Evolutionary conservation across 2,797 vertebrate genomes (phyloP), one percentile per base, ranked within the genome.

Genomic region (Alfaro cultratus): DNA sequence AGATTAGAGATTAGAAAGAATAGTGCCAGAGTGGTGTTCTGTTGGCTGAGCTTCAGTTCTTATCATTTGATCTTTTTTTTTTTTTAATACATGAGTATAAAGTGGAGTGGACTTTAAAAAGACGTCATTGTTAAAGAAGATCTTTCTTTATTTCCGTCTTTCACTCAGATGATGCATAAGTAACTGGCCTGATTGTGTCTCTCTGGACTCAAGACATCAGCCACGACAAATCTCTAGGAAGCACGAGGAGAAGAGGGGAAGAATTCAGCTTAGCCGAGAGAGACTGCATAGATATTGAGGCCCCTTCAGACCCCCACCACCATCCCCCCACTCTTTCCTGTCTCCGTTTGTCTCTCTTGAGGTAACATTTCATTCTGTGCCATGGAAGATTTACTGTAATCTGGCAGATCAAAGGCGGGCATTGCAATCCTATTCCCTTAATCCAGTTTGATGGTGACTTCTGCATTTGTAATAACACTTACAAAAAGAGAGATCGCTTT

Each of bases 361-460:
- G 67, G 86, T 90, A 92, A 95, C 93, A 94, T 94, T 93, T 94
- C 89, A 90, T 94, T 92, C 91, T 89, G 88, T 88, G 91, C 91
- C 85, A 62, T 67, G 78, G 91, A 93, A 91, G 93, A 95, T 95
- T 95, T 94, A 94, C 93, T 94, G 94, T 96, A 96, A 96, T 96
- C 95, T 96, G 92, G 75, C 89, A 94, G 95, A 96, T 96, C 95
- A 96, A 96, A 96, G 95, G 79, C 87, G 62, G 87, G 88, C 91
- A 91, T 89, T 57, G 80, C 93, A 95, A 95, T 96, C 95, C 95
- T 93, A 92, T 95, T 95, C 89, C 89, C 88, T 80, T 96, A 95
- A 96, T 96, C 95, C 93, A 77, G 89, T 94, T 92, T 94, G 93
- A 95, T 93, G 90, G 89, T 86, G 93, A 95, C 93, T 94, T 90